Percentiles rank a stretch among this genome's conserved stretches.
These are phyloP conservation scores for Leptobrachium leishanense DNA, from an alignment of 2,113 vertebrate species.

Conservation along the genomic window DNA sequence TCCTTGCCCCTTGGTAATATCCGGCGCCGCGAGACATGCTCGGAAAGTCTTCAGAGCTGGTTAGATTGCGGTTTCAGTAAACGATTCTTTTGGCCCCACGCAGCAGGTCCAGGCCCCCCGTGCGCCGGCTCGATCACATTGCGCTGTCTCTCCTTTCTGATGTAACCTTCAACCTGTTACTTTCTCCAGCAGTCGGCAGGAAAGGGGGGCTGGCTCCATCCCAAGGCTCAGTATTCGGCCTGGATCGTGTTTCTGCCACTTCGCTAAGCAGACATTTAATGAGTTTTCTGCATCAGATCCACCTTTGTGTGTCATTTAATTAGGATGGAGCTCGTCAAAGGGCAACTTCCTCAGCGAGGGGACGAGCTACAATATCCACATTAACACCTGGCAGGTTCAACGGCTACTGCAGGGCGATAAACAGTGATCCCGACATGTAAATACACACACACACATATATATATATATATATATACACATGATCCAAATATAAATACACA, in stretches of 20 bases:
- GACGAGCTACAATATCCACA: too few species aligned
- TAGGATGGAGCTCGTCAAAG: constrained; percentile 15
- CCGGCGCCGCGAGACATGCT: too few species aligned
- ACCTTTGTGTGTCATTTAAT: constrained; percentile 33
- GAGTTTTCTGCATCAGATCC: constrained; percentile 26
- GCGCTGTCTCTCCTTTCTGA: background rate
- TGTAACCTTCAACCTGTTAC: background rate
- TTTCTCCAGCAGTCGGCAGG: constrained; percentile 29
- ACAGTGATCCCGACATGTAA: too few species aligned
- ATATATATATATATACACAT: too few species aligned
- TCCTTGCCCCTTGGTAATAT: too few species aligned
- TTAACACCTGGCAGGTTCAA: too few species aligned
- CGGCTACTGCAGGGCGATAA: too few species aligned
- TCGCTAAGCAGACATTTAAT: constrained; percentile 7
- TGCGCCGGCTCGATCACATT: background rate
- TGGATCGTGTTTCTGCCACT: constrained; percentile 15
- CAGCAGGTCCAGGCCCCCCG: background rate
- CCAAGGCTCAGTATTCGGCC: constrained; percentile 33
- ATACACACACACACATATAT: too few species aligned
- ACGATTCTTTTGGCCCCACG: background rate
- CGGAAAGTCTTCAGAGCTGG: too few species aligned
- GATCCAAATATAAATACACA: too few species aligned
- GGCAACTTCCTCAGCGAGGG: background rate
- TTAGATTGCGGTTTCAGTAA: background rate
- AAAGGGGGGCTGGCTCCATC: constrained; percentile 18